phyloP scores from a whole-genome alignment of 2,113 vertebrate species.

The Mesitornis unicolor region DNA sequence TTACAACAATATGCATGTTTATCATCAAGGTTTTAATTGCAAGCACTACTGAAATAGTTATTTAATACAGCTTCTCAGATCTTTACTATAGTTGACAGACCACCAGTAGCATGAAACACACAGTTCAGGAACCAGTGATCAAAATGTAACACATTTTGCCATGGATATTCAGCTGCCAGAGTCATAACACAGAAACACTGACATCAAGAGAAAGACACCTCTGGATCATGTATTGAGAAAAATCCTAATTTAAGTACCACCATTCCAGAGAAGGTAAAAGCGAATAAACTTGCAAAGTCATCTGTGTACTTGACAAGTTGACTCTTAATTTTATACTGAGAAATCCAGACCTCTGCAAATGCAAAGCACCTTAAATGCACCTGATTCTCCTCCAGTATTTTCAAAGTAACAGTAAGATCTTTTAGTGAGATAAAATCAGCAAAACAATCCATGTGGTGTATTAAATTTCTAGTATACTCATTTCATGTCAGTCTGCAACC shows the following conservation, averaged over 20 bases:
- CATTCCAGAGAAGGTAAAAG: neutral
- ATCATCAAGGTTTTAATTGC: neutral
- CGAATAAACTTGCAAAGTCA: neutral
- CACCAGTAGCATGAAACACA: neutral
- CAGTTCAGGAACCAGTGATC: neutral
- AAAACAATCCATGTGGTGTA: neutral
- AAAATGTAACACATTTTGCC: neutral
- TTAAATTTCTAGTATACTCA: neutral
- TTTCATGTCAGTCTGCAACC: neutral
- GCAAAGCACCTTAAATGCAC: neutral
- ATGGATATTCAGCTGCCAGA: neutral
- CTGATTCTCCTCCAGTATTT: neutral
- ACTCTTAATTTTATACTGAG: neutral
- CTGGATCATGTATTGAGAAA: neutral
- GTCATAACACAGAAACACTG: neutral
- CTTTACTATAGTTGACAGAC: neutral
- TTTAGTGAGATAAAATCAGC: neutral
- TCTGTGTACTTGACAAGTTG: neutral
- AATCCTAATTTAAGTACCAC: neutral
- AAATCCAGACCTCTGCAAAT: neutral
- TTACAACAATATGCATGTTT: neutral
- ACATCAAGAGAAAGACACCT: neutral
- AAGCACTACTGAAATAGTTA: neutral
- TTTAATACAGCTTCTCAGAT: neutral
- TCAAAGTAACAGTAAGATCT: neutral